These are phyloP conservation scores for Gambelia wislizenii DNA, from an alignment of 2,797 vertebrate species.

Conservation along the genomic window DNA sequence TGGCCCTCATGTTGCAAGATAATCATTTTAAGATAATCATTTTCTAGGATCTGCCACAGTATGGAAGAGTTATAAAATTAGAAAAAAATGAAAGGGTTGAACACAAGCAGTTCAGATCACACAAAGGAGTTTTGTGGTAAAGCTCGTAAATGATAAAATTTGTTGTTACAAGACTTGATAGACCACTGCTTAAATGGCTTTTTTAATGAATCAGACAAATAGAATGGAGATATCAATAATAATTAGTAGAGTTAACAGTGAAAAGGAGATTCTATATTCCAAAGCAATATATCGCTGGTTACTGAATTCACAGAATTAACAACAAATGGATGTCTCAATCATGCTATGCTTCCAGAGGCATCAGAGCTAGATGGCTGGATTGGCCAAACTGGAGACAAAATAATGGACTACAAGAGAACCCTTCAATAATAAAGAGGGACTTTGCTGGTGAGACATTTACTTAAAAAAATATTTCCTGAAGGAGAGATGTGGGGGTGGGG, in stretches of 20 bases:
- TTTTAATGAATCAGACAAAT: background rate
- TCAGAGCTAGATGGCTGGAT: background rate
- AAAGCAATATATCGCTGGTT: background rate
- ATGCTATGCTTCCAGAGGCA: background rate
- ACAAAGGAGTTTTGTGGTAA: background rate
- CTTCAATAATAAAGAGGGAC: too few species aligned
- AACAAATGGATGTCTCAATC: background rate
- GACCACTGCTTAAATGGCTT: background rate
- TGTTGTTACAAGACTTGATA: background rate
- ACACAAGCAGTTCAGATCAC: background rate
- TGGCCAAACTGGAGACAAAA: background rate
- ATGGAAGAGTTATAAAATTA: too few species aligned
- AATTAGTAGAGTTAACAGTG: background rate
- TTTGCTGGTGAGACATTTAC: too few species aligned
- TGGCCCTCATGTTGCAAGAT: too few species aligned
- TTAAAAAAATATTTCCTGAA: too few species aligned
- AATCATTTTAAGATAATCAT: too few species aligned
- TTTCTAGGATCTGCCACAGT: too few species aligned
- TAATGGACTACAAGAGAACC: too few species aligned
- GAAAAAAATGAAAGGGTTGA: background rate
- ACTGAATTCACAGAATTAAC: background rate
- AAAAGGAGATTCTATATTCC: background rate
- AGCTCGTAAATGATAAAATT: background rate
- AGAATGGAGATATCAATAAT: background rate
- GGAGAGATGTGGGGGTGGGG: too few species aligned